Conservation (phyloP, 2,888 invertebrate species). For the Creontiades dilutus region DNA sequence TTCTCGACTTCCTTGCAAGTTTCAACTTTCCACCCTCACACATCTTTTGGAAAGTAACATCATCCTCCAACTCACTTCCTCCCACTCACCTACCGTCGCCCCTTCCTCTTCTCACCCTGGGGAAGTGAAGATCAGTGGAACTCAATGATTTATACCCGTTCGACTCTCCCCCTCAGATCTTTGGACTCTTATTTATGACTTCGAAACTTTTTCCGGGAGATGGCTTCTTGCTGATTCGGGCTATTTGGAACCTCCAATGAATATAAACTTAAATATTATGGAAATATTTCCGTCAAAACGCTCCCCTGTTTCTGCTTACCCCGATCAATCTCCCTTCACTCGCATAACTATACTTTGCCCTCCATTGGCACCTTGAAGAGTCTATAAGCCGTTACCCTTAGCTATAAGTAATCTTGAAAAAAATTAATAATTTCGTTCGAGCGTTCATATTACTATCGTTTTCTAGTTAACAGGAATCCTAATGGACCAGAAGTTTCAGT, state of each 20-base stretch:
- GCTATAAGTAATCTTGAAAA: no score
- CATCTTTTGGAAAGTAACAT: slow-evolving; percentile 14
- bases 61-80: background rate
- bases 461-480: no score
- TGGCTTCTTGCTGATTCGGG: slow-evolving; percentile 12
- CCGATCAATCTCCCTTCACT: background rate
- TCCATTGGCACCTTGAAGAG: slow-evolving; percentile 13
- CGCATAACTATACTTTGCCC: background rate
- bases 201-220: slow-evolving; percentile 11
- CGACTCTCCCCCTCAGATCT: slow-evolving; percentile 35
- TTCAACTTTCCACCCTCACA: slow-evolving; percentile 21
- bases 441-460: no score
- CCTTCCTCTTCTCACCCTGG: no score
- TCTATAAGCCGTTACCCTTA: no score
- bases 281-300: slow-evolving; percentile 47
- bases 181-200: slow-evolving; percentile 49
- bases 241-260: slow-evolving; percentile 53
- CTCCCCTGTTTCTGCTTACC: background rate
- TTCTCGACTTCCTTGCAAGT: background rate
- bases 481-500: no score
- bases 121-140: background rate
- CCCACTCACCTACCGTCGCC: no score
- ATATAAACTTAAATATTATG: slow-evolving; percentile 62
- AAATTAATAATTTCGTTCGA: no score
- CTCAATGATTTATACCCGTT: slow-evolving; percentile 49